Evolutionary conservation across 2,888 invertebrate species (phyloP).

Genomic region (Caenorhabditis plicata): DNA sequence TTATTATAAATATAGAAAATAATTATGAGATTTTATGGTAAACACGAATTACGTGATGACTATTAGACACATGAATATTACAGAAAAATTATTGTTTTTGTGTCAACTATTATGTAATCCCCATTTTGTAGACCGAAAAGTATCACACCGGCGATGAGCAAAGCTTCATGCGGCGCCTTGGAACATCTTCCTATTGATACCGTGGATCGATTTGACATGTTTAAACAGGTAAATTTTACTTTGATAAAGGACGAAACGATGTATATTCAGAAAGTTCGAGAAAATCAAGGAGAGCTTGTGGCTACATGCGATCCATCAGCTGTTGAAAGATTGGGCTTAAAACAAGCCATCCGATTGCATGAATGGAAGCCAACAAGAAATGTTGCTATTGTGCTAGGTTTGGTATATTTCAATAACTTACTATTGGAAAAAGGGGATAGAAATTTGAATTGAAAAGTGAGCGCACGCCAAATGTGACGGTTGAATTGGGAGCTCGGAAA

Average conservation of each 20-base stretch:
- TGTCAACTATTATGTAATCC: not conserved
- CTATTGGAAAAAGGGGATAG: not conserved
- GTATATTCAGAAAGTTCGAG: not conserved
- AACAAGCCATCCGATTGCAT: conserved; percentile 4
- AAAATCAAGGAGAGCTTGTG: conserved; percentile 18
- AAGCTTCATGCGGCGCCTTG: conserved; percentile 43
- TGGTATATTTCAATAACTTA: not conserved
- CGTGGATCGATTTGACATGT: conserved; percentile 17
- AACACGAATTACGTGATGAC: no score
- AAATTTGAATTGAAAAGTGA: no score
- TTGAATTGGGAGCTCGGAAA: no score
- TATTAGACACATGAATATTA: not conserved
- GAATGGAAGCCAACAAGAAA: conserved; percentile 7
- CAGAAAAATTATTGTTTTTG: not conserved
- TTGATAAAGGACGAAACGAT: not conserved
- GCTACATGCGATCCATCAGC: conserved; percentile 30
- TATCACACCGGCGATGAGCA: conserved; percentile 46
- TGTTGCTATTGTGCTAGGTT: conserved; percentile 22
- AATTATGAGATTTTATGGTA: no score
- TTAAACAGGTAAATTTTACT: conserved; percentile 4
- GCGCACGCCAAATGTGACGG: no score
- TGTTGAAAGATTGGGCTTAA: conserved; percentile 15
- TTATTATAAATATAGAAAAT: no score
- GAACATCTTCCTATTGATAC: conserved; percentile 34
- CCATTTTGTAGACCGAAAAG: conserved; percentile 27